Percentiles rank a stretch among this genome's conserved stretches.
These are phyloP conservation scores for Melinaea menophilus DNA, from an alignment of 2,888 invertebrate genomes.

Conservation along the genomic window DNA sequence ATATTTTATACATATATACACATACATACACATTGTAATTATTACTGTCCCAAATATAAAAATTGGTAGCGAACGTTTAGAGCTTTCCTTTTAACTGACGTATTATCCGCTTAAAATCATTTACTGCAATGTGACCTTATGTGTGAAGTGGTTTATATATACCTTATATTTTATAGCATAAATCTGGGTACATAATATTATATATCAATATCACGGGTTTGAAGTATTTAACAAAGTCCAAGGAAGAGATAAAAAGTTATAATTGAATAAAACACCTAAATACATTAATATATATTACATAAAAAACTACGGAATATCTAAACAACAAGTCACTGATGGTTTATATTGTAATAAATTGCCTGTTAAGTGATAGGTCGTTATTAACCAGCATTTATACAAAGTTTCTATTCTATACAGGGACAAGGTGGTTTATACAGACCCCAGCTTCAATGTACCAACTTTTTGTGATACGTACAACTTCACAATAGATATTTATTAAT, in stretches of 20 bases:
- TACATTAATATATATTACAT: background rate
- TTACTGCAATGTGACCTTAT: constrained; percentile 37
- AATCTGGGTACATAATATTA: too few species aligned
- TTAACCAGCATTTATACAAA: constrained; percentile 63
- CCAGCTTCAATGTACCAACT: constrained; percentile 54
- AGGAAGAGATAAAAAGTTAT: too few species aligned
- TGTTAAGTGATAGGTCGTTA: constrained; percentile 47
- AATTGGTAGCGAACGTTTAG: constrained; percentile 13
- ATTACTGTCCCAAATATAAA: constrained; percentile 7
- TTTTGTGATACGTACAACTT: constrained; percentile 42
- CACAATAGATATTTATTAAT: constrained; percentile 47
- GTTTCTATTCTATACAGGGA: constrained; percentile 50
- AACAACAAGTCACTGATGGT: constrained; percentile 37
- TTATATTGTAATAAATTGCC: constrained; percentile 59
- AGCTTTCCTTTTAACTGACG: constrained; percentile 29
- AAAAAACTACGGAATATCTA: constrained; percentile 1
- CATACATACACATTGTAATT: background rate
- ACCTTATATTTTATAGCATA: constrained; percentile 17
- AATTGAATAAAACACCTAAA: too few species aligned
- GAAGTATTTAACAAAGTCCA: too few species aligned
- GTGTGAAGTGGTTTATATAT: background rate
- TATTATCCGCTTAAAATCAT: constrained; percentile 41
- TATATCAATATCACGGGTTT: too few species aligned
- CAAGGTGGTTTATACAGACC: constrained; percentile 45
- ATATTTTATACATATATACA: background rate